Evolutionary conservation across 2,888 invertebrate species (phyloP).

Genomic region (Protodeltote pygarga): DNA sequence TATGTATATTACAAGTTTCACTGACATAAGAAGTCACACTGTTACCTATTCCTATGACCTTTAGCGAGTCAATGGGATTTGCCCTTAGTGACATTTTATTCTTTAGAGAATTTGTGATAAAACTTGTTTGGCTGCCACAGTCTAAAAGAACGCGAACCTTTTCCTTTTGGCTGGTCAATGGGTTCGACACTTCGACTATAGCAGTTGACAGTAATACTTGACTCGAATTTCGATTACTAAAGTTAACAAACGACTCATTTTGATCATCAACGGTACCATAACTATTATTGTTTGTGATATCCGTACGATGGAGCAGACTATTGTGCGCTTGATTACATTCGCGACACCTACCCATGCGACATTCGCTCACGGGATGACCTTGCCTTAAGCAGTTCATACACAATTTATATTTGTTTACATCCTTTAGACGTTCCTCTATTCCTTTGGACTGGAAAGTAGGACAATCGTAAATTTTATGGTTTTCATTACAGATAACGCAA

Average conservation of each 20-base stretch:
- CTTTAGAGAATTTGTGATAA: slow-evolving; percentile 9
- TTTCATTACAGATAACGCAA: not conserved
- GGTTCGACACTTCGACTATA: slow-evolving; percentile 2
- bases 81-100: not conserved
- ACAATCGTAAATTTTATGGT: slow-evolving; percentile 47
- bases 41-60: slow-evolving; percentile 32
- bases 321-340: slow-evolving; percentile 41
- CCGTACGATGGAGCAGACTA: slow-evolving; percentile 35
- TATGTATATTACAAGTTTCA: slow-evolving; percentile 16
- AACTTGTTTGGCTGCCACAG: not conserved
- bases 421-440: slow-evolving; percentile 14
- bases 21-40: not conserved
- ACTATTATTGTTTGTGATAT: not conserved
- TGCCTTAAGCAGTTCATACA: slow-evolving; percentile 39
- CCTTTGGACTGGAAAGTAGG: slow-evolving; percentile 31
- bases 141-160: slow-evolving; percentile 1
- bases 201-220: slow-evolving; percentile 2
- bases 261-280: not conserved
- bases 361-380: slow-evolving; percentile 31
- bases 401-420: slow-evolving; percentile 29
- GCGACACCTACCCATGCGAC: slow-evolving; percentile 45
- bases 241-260: not conserved
- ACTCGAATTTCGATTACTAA: no score
- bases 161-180: not conserved
- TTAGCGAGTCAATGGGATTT: slow-evolving; percentile 6